These are phyloP conservation scores for Glossophaga mutica DNA, from an alignment of 2,797 vertebrate species.

Conservation along the genomic window DNA sequence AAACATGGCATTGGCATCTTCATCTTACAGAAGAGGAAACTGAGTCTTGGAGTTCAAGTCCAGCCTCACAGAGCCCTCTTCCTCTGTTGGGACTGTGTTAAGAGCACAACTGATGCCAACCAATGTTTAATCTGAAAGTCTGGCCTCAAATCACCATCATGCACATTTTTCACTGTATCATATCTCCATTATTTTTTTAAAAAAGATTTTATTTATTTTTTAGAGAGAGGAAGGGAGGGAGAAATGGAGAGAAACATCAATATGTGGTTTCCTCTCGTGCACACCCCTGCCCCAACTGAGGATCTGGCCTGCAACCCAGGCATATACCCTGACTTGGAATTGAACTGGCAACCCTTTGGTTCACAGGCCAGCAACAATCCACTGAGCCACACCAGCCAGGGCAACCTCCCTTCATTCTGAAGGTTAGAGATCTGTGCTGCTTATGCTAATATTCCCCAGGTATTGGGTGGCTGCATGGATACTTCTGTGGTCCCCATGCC, in stretches of 20 bases:
- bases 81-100: no score
- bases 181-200: not conserved
- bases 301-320: no score
- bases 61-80: fast-evolving
- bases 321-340: no score
- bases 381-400: no score
- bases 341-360: no score
- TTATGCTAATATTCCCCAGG: not conserved
- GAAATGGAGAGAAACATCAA: no score
- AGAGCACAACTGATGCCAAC: not conserved
- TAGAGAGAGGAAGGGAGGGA: no score
- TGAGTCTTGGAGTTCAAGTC: not conserved
- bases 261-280: no score
- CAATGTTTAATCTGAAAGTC: not conserved
- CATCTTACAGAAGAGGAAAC: not conserved
- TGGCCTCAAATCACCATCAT: not conserved
- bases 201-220: no score
- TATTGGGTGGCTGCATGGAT: not conserved
- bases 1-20: not conserved
- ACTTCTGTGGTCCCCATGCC: fast-evolving
- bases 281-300: no score
- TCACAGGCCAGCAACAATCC: no score
- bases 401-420: not conserved
- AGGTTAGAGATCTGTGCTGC: not conserved
- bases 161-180: not conserved